Evolutionary conservation across 2,113 vertebrate species (phyloP), one percentile per base, ranked within the genome.

Genomic region (Rhinichthys klamathensis): DNA sequence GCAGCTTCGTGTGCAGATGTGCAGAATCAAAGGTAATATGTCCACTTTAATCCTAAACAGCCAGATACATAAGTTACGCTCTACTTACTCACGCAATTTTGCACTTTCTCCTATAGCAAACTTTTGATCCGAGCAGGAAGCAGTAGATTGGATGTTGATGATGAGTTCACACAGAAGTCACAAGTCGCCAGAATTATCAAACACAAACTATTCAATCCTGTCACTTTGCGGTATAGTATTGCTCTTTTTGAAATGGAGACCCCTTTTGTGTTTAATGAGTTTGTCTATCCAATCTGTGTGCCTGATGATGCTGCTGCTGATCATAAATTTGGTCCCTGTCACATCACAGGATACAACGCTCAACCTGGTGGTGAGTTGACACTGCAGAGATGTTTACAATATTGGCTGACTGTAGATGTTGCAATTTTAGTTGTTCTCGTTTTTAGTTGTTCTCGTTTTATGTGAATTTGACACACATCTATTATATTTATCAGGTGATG

Each of bases 61-160:
- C 4, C 2, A 12, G 18, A 18, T 7, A 54, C 51, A 56, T 23
- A 30, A 30, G 30, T 30, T 30, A 3, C 54, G 18, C 54, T 56
- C 15, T 69, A 35, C 8, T 5, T 38, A 5, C 21, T 18, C 5
- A 21, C 18, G 4, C 18, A 2, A 35, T 10, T 8, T 81, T 63
- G 35, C 25, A 51, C n/a, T 73, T 72, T 30, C 32, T 58, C 67
- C 51, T 16, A 54, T 8, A 81, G 78, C 9, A 63, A 54, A 11
- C 56, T 86, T 16, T 21, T 81, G 23, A 46, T 86, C 30, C 69
- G 79, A 80, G 84, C 77, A 35, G 84, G 84, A 61, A 82, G 67
- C 25, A 27, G 1, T 23, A 74, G 32, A 38, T 23, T 80, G 69
- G 18, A 75, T 32, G 54, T 32, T 25, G 58, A 86, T 72, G 78